Percentiles rank a stretch among this genome's conserved stretches.
Evolutionary conservation across 2,888 invertebrate genomes (phyloP).

Genomic region (Papilio protenor): DNA sequence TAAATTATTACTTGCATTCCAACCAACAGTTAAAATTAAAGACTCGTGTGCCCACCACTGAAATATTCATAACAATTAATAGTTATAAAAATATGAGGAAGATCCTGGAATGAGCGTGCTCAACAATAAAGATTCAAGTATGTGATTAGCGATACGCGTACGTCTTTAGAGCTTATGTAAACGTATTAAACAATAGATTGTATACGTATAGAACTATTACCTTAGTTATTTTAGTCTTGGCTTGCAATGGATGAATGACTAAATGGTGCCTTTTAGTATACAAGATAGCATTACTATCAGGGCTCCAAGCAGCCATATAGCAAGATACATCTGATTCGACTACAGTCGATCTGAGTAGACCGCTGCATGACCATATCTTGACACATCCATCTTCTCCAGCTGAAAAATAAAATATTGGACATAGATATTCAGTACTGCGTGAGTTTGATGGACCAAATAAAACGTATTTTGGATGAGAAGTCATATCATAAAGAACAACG

Average conservation of each 20-base stretch:
- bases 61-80: conserved; percentile 52
- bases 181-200: neutral
- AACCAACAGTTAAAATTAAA: conserved; percentile 94
- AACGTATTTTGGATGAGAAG: neutral
- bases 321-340: conserved; percentile 92
- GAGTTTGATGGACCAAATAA: neutral
- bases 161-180: neutral
- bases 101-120: neutral
- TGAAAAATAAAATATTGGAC: conserved; percentile 58
- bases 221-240: conserved; percentile 89
- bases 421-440: neutral
- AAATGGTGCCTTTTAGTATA: conserved; percentile 88
- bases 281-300: conserved; percentile 87
- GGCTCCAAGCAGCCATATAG: conserved; percentile 93
- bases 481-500: neutral
- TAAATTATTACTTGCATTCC: conserved; percentile 96
- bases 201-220: conserved; percentile 63
- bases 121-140: neutral
- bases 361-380: conserved; percentile 98
- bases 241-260: conserved; percentile 88
- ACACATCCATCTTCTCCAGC: conserved; percentile 98
- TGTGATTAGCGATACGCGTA: too few relatives aligned
- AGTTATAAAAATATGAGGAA: neutral
- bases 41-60: conserved; percentile 99
- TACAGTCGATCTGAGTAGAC: conserved; percentile 95